Percentiles rank a stretch among this genome's conserved stretches.
Evolutionary conservation across 2,888 invertebrate genomes (phyloP).

Genomic region (Ecdyonurus torrentis): DNA sequence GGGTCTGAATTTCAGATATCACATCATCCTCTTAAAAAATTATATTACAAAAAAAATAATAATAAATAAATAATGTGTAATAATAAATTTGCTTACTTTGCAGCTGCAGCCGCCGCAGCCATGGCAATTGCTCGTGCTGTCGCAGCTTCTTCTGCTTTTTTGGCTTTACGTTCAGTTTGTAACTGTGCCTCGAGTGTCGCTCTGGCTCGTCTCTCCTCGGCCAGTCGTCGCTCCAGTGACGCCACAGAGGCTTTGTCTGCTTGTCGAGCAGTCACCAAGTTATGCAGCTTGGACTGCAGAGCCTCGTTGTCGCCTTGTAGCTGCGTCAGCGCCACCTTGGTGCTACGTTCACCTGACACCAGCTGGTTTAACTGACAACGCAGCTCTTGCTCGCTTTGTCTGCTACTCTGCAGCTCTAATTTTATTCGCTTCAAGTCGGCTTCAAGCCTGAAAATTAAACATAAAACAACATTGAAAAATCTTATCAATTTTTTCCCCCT

Average conservation of each 20-base stretch:
- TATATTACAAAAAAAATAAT: too few species aligned
- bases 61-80: too few species aligned
- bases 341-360: constrained; percentile 46
- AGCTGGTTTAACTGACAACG: constrained; percentile 47
- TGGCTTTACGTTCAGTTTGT: constrained; percentile 53
- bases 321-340: constrained; percentile 52
- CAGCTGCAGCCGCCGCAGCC: constrained; percentile 25
- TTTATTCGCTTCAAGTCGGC: constrained; percentile 52
- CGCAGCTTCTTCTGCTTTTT: constrained; percentile 34
- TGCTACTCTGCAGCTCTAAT: constrained; percentile 53
- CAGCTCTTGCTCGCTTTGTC: constrained; percentile 53
- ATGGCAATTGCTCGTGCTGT: constrained; percentile 24
- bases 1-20: too few species aligned
- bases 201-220: constrained; percentile 69
- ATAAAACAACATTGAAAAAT: too few species aligned
- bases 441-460: constrained; percentile 55
- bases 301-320: constrained; percentile 77
- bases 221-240: constrained; percentile 58
- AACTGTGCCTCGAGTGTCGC: constrained; percentile 55
- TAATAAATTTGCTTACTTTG: constrained; percentile 15
- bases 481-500: too few species aligned
- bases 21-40: too few species aligned
- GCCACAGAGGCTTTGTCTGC: constrained; percentile 61
- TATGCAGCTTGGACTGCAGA: constrained; percentile 71
- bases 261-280: constrained; percentile 51